Percentiles rank a stretch among this genome's conserved stretches.
These are phyloP conservation scores for Drosophila arawakana DNA, from an alignment of 1,140 invertebrate species.

Conservation along the genomic window DNA sequence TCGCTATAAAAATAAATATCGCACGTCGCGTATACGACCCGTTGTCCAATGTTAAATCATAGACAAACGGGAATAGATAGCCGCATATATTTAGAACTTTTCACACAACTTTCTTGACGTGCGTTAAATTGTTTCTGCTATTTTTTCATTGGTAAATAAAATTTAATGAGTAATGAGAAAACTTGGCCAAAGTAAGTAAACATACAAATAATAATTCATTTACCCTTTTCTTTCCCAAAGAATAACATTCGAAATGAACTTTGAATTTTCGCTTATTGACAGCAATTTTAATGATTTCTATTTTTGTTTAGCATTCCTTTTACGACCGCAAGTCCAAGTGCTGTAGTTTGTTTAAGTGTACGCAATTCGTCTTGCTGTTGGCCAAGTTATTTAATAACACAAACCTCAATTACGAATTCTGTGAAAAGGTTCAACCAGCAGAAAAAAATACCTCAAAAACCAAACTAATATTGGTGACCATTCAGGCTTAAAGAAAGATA, in stretches of 20 bases:
- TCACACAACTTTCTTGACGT: conserved; percentile 53
- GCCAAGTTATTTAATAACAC: conserved; percentile 14
- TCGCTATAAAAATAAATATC: conserved; percentile 69
- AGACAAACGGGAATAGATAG: conserved; percentile 33
- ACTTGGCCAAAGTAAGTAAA: conserved; percentile 14
- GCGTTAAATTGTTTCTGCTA: conserved; percentile 6
- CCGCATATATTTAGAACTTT: conserved; percentile 65
- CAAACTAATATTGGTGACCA: conserved; percentile 27
- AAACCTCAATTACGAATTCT: conserved; percentile 69
- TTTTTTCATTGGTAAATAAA: conserved; percentile 64
- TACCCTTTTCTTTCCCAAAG: conserved; percentile 5
- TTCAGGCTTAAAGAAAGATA: conserved; percentile 42
- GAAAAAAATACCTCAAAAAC: conserved; percentile 1
- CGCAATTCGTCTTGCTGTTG: conserved; percentile 1
- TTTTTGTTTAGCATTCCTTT: conserved; percentile 28
- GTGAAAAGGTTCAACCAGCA: conserved; percentile 31
- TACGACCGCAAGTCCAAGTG: conserved; percentile 32
- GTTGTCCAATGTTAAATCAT: conserved; percentile 23
- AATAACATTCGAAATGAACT: conserved; percentile 9
- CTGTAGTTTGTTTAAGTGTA: not conserved
- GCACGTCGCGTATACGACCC: conserved; percentile 40
- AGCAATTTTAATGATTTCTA: conserved; percentile 37
- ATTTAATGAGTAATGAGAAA: conserved; percentile 35
- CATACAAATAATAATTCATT: conserved; percentile 1
- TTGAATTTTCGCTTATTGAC: conserved; percentile 48